Base-by-base conservation (phyloP, 2,888 invertebrate genomes). In the Campopleginae sp. region DNA sequence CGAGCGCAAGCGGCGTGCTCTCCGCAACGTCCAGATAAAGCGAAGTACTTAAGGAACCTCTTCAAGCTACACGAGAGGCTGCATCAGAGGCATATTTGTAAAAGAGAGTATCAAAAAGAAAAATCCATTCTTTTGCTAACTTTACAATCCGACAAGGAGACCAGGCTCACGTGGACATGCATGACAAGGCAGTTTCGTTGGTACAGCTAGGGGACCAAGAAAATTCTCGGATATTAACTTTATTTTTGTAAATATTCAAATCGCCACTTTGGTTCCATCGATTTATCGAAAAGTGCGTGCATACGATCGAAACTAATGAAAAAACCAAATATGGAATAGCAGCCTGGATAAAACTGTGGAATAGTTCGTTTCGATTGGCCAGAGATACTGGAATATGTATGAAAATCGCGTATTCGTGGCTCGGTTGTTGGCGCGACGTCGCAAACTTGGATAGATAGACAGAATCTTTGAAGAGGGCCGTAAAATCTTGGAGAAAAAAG, bases 361-460 rank as follows among this genome's bases (percentile, higher is more conserved):
- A 51, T 79, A 27, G 31, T 31, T 63, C 42, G 61, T 33, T 38
- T 23, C 31, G 19, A 14, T 8, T 10, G 10, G 12, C 38, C 38
- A 10, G 19, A 19, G 8, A 54, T n/a, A 54, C 51, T 46, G 54
- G 54, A 71, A 79, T 71, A 79, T 31, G 42, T 42, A 68, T n/a
- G 78, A 78, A 44, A 38, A 63, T 80, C 72, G 58, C 1, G 66
- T 74, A 80, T 74, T 80, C n/a, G 71, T 23, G 51, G 33, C 44
- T 10, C 17, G 23, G 42, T 68, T 46, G 27, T 23, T 6, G 27
- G 27, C 31, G 19, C 31, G 19, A 23, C 48, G 70, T 70, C 31
- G 70, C n/a, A 83, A 88, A 79, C 86, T 87, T 88, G 87, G 88
- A 84, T 88, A 54, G 82, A 86, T 88, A 88, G 81, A 81, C 81